Conservation (phyloP, 2,888 invertebrate species). For the Sminthurides aquaticus region DNA sequence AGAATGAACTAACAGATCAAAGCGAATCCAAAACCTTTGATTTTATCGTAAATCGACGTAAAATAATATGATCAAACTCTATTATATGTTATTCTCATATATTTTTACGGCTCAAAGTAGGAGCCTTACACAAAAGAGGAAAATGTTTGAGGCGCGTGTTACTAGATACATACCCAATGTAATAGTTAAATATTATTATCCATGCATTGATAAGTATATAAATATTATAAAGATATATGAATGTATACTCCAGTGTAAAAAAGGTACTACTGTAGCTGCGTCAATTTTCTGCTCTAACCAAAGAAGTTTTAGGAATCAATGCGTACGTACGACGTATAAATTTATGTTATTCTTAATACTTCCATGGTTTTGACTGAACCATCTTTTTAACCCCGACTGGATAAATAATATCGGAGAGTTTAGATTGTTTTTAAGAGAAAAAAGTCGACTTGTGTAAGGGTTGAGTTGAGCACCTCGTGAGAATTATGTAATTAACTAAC, state of each 20-base stretch:
- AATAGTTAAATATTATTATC: no score
- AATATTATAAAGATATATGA: no score
- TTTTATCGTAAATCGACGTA: constrained; percentile 18
- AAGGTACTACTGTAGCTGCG: constrained; percentile 18
- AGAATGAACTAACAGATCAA: constrained; percentile 19
- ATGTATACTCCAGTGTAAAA: neutral
- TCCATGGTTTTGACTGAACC: constrained; percentile 25
- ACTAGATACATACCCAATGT: no score
- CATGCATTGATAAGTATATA: no score
- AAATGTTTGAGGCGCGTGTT: constrained; percentile 16
- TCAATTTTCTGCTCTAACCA: constrained; percentile 22
- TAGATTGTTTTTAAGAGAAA: neutral
- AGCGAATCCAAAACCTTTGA: constrained; percentile 20
- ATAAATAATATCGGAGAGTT: neutral
- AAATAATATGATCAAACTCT: constrained; percentile 13
- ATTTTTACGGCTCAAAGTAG: constrained; percentile 22
- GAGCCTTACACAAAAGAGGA: constrained; percentile 23
- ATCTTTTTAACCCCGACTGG: constrained; percentile 24
- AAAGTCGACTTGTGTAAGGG: neutral
- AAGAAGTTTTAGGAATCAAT: constrained; percentile 13
- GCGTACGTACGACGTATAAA: neutral
- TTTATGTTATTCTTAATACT: constrained; percentile 12
- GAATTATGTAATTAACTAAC: neutral
- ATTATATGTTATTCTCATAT: constrained; percentile 23
- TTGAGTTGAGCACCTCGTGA: neutral